phyloP scores from a whole-genome alignment of 2,113 vertebrate species.

The Raja brachyura region DNA sequence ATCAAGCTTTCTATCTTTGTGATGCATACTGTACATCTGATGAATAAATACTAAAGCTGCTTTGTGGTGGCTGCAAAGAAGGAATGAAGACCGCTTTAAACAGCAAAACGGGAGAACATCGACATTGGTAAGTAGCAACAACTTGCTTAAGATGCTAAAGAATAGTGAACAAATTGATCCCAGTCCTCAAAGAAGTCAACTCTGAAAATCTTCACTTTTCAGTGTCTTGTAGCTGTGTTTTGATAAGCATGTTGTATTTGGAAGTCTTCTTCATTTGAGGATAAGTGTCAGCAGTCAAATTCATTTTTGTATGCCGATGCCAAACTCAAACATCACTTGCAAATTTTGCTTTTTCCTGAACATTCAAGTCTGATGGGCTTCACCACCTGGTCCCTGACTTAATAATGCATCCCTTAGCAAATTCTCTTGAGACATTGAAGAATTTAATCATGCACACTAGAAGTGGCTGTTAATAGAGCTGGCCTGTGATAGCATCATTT shows the following conservation, averaged over 20 bases:
- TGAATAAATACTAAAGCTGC: neutral
- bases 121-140: neutral
- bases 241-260: neutral
- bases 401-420: neutral
- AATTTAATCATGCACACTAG: neutral
- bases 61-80: neutral
- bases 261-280: neutral
- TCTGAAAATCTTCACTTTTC: neutral
- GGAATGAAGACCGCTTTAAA: neutral
- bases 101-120: neutral
- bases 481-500: neutral
- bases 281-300: neutral
- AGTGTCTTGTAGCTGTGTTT: neutral
- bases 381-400: neutral
- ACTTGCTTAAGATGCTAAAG: neutral
- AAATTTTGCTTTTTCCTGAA: neutral
- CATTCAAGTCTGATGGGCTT: slow-evolving; percentile 5
- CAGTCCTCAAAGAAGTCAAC: neutral
- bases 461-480: neutral
- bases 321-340: neutral
- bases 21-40: too few relatives aligned
- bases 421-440: neutral
- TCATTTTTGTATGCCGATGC: neutral
- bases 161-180: neutral
- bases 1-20: too few relatives aligned